These are phyloP conservation scores for Hemitrygon akajei DNA, from an alignment of 2,797 vertebrate species.

Conservation along the genomic window DNA sequence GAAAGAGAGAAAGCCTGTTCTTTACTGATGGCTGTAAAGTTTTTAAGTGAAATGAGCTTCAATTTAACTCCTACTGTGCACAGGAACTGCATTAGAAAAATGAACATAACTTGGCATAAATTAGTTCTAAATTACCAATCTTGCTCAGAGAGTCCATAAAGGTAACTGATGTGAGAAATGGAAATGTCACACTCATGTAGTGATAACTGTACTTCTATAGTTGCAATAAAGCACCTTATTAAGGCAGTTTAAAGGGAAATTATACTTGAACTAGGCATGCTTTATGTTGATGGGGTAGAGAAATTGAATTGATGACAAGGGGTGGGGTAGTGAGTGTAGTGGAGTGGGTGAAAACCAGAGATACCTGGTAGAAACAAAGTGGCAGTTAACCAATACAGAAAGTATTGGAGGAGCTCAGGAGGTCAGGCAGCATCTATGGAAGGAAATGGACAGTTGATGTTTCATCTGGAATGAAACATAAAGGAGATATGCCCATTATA, in stretches of 20 bases:
- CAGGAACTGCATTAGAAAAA: constrained; percentile 31
- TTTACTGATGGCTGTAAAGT: background rate
- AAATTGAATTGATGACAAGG: background rate
- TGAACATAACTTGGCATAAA: constrained; percentile 35
- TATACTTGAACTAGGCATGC: constrained; percentile 24
- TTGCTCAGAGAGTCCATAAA: constrained; percentile 13
- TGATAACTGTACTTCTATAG: constrained; percentile 23
- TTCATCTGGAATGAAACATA: too few species aligned
- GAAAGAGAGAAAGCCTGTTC: background rate
- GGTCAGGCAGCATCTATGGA: too few species aligned
- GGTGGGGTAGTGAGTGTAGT: too few species aligned
- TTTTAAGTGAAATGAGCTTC: constrained; percentile 21
- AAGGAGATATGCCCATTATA: too few species aligned
- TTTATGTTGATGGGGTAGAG: constrained; percentile 15
- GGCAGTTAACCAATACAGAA: background rate
- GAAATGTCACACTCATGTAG: constrained; percentile 31
- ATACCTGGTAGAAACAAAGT: background rate
- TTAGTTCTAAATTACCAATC: constrained; percentile 30
- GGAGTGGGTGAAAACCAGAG: background rate
- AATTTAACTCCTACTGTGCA: constrained; percentile 24
- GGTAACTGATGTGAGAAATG: constrained; percentile 36
- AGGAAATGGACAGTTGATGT: too few species aligned
- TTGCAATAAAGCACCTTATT: constrained; percentile 29
- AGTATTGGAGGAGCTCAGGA: too few species aligned
- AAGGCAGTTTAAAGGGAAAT: constrained; percentile 29